Evolutionary conservation across 2,797 vertebrate species (phyloP).

Genomic region (Spinibarbus caldwelli): DNA sequence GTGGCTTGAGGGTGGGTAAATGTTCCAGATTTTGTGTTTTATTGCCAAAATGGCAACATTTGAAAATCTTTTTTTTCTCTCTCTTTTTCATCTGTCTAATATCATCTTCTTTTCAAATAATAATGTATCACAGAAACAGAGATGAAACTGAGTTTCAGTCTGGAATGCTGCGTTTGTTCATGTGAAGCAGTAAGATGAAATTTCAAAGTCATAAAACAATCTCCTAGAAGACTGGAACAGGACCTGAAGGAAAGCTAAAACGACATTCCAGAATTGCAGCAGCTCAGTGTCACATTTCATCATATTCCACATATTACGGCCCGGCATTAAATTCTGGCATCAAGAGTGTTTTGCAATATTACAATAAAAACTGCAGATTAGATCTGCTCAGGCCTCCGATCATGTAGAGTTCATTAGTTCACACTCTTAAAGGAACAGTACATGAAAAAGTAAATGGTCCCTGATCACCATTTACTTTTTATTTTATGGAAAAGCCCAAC

Average conservation of each 20-base stretch:
- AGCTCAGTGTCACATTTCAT: constrained; percentile 17
- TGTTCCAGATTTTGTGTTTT: neutral
- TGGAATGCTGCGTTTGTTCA: neutral
- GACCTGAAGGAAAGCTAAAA: constrained; percentile 6
- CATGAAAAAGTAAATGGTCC: neutral
- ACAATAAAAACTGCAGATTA: neutral
- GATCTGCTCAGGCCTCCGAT: neutral
- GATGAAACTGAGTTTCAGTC: neutral
- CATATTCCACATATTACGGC: neutral
- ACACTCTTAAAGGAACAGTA: neutral
- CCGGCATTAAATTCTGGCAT: neutral
- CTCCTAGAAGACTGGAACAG: neutral
- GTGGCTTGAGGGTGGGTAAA: neutral
- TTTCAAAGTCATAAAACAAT: neutral
- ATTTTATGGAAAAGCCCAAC: neutral
- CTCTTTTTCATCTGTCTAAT: neutral
- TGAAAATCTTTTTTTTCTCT: neutral
- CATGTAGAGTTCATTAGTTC: neutral
- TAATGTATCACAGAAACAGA: neutral
- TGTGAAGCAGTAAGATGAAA: neutral
- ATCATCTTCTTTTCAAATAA: neutral
- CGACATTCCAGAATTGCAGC: neutral
- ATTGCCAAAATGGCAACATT: neutral
- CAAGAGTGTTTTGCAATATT: too few species aligned
- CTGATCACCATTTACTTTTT: neutral